phyloP scores from a whole-genome alignment of 2,888 invertebrate genomes.

The Trichacis sp. region DNA sequence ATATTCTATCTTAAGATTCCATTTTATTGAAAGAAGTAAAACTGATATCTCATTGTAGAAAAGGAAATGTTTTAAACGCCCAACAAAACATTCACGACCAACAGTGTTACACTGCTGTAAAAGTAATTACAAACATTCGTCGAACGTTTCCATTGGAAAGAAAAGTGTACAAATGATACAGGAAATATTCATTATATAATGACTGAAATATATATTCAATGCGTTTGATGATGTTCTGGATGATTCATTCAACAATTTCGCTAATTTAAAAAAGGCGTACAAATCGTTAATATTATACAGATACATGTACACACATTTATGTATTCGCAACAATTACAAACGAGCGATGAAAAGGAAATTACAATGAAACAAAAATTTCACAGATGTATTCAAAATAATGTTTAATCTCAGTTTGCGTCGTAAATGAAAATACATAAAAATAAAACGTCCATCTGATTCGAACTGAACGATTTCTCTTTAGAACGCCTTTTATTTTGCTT shows the following conservation, averaged over 20 bases:
- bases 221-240: no score
- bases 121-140: neutral
- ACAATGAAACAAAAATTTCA: no score
- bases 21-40: neutral
- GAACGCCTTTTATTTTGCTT: neutral
- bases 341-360: neutral
- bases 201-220: no score
- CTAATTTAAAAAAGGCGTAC: constrained; percentile 2
- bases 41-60: neutral
- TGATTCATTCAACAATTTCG: neutral
- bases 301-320: constrained; percentile 25
- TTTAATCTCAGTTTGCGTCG: neutral
- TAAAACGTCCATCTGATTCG: neutral
- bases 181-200: constrained; percentile 32
- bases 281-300: constrained; percentile 2
- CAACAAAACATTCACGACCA: neutral
- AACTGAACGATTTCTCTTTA: neutral
- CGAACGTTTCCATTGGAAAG: neutral
- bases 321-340: constrained; percentile 8
- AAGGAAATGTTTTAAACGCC: neutral
- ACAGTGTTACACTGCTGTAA: neutral
- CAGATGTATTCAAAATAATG: neutral
- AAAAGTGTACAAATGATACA: neutral
- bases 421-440: neutral
- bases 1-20: neutral